A percentile compares a stretch with the other conserved stretches of the same genome.
These are phyloP conservation scores for Synanthedon andrenaeformis DNA, from an alignment of 2,888 invertebrate genomes.

Conservation along the genomic window DNA sequence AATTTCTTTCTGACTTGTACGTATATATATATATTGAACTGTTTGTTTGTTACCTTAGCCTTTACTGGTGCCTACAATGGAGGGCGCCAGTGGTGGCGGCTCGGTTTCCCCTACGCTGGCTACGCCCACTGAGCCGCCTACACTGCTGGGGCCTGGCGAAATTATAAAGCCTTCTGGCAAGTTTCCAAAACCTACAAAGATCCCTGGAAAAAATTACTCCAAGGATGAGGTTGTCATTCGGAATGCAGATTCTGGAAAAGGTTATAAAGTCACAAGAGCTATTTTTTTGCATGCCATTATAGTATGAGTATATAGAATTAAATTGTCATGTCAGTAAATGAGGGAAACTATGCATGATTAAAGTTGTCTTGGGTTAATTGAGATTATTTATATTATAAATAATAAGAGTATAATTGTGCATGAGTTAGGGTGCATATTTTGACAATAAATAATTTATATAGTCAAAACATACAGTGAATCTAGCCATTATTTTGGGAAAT, in stretches of 20 bases:
- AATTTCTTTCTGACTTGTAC: background rate
- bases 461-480: too few relatives aligned
- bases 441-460: too few relatives aligned
- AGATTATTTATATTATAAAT: too few relatives aligned
- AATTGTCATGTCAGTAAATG: background rate
- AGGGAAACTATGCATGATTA: conserved; percentile 4
- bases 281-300: background rate
- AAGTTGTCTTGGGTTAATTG: background rate
- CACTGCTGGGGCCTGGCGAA: conserved; percentile 83
- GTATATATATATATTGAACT: background rate
- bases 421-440: too few relatives aligned
- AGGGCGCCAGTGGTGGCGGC: conserved; percentile 60
- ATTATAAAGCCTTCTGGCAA: conserved; percentile 89
- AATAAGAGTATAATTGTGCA: too few relatives aligned
- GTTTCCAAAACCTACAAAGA: conserved; percentile 88
- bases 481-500: too few relatives aligned
- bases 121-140: conserved; percentile 62
- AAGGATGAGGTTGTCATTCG: conserved; percentile 96
- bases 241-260: conserved; percentile 96
- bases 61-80: conserved; percentile 62
- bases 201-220: conserved; percentile 92
- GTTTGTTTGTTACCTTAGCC: conserved; percentile 25
- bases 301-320: background rate
- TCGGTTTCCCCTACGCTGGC: conserved; percentile 71
- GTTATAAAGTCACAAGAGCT: conserved; percentile 52